These are phyloP conservation scores for Himalopsyche tibetana DNA, from an alignment of 2,888 invertebrate species.

Conservation along the genomic window DNA sequence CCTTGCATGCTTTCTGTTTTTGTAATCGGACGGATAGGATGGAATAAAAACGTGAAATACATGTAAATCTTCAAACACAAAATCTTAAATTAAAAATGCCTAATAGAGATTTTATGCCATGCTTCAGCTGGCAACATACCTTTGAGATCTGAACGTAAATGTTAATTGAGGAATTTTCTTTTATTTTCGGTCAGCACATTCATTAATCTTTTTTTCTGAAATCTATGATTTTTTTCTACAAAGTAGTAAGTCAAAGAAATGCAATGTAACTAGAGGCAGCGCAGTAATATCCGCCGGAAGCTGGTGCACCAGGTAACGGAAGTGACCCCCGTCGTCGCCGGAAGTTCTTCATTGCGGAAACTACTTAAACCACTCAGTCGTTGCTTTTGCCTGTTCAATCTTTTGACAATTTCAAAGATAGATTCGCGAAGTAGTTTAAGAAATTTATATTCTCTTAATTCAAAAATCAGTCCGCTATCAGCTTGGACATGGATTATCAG, in stretches of 20 bases:
- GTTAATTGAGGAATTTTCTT: too few relatives aligned
- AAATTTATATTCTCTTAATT: background rate
- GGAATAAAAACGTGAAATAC: too few relatives aligned
- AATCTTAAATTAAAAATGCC: too few relatives aligned
- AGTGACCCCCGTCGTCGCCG: constrained; percentile 7
- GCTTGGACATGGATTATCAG: too few relatives aligned
- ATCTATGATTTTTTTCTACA: background rate
- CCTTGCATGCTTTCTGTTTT: too few relatives aligned
- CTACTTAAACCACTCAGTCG: background rate
- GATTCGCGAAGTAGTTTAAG: background rate
- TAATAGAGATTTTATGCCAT: too few relatives aligned
- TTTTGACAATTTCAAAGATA: background rate
- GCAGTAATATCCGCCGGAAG: constrained; percentile 20
- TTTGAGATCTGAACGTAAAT: too few relatives aligned
- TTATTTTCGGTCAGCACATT: too few relatives aligned
- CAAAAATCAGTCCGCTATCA: too few relatives aligned
- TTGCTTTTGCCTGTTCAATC: background rate
- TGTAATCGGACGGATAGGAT: too few relatives aligned
- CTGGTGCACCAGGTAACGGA: constrained; percentile 19
- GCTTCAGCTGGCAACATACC: too few relatives aligned
- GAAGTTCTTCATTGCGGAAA: background rate
- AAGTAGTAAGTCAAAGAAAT: background rate
- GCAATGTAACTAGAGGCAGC: background rate
- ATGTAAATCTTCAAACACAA: too few relatives aligned
- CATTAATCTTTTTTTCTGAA: background rate